Conservation (phyloP, 2,888 invertebrate species). For the Drosophila maculinotata region DNA sequence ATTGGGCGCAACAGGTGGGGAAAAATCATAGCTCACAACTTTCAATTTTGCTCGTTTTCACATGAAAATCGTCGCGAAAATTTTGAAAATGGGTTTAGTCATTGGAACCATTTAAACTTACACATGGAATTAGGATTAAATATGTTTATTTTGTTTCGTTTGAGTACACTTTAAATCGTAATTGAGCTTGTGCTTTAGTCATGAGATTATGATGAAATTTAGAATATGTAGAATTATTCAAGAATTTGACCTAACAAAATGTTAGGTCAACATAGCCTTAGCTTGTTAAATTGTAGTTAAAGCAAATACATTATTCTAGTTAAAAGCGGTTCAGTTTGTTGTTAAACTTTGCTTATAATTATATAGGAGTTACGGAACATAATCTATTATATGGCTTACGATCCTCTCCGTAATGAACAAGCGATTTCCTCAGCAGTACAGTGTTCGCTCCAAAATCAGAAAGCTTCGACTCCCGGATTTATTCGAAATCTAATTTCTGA, state of each 20-base stretch:
- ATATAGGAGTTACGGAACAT: too few species aligned
- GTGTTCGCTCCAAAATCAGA: too few species aligned
- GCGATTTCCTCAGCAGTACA: too few species aligned
- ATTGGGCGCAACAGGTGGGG: conserved; percentile 43
- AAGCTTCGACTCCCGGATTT: too few species aligned
- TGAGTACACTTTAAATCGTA: not conserved
- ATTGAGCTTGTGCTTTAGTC: not conserved
- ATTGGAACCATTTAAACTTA: conserved; percentile 3
- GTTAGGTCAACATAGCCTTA: too few species aligned
- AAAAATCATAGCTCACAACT: conserved; percentile 28
- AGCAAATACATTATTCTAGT: too few species aligned
- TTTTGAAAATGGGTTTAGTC: not conserved
- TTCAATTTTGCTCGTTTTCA: conserved; percentile 23
- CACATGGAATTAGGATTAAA: not conserved
- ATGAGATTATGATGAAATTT: not conserved
- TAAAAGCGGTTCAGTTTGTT: too few species aligned
- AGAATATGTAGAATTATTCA: not conserved
- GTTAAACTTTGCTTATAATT: too few species aligned
- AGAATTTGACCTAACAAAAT: not conserved
- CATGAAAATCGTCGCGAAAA: conserved; percentile 2
- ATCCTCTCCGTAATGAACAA: too few species aligned
- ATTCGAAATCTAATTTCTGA: too few species aligned
- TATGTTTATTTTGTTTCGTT: not conserved
- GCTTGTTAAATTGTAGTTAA: too few species aligned
- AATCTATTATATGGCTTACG: too few species aligned